phyloP scores from a whole-genome alignment of 2,113 vertebrate genomes.

The Amblyornis subalaris region DNA sequence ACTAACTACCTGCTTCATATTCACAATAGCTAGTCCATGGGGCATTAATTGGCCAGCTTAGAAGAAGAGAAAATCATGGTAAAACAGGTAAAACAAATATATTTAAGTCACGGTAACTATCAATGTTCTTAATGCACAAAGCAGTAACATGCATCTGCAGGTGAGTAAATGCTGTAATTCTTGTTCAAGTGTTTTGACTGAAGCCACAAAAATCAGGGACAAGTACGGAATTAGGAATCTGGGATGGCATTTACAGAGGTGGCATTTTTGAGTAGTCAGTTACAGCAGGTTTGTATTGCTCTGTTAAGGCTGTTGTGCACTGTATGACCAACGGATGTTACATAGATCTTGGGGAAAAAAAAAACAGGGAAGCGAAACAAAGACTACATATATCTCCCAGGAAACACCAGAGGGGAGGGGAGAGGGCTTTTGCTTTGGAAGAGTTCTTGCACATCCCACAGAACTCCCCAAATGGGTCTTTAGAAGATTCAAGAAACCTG shows the following conservation, averaged over 20 bases:
- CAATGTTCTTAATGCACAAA: background rate
- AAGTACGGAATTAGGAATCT: background rate
- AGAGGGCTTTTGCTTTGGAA: background rate
- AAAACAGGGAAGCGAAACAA: background rate
- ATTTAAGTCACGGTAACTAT: background rate
- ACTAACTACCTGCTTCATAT: background rate
- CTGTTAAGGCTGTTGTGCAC: background rate
- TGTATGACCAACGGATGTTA: background rate
- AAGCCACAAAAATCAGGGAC: background rate
- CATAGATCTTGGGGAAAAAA: background rate
- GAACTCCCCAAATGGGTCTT: background rate
- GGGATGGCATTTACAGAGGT: background rate
- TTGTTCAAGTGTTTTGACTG: background rate
- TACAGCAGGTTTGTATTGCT: background rate
- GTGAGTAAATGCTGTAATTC: background rate
- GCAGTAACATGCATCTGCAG: background rate
- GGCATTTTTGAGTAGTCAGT: background rate
- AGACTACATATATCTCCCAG: background rate
- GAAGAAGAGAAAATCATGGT: background rate
- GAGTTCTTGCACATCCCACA: background rate
- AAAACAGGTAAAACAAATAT: background rate
- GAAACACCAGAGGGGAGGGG: background rate
- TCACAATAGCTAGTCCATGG: rapidly evolving
- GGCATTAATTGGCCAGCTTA: background rate
- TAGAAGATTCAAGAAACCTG: background rate